Conservation (phyloP, 2,888 invertebrate genomes). For the Malacosoma neustria region DNA sequence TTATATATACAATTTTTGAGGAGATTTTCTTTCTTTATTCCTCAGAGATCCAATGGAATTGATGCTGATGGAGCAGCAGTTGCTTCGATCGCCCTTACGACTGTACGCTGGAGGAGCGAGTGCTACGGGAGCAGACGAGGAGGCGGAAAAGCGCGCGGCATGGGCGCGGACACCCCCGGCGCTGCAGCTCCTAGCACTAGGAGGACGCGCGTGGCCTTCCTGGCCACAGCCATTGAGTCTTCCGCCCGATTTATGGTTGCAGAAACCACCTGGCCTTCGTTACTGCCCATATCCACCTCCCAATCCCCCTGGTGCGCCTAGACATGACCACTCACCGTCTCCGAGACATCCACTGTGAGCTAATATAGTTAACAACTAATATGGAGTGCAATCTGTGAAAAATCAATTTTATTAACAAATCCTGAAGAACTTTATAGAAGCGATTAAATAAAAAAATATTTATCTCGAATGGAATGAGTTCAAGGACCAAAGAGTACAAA, state of each 20-base stretch:
- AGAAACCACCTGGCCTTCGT: conserved; percentile 82
- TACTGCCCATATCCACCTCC: conserved; percentile 78
- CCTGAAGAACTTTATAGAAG: too few species aligned
- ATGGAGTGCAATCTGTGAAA: conserved; percentile 7
- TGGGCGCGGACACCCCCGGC: conserved; percentile 69
- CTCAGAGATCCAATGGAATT: conserved; percentile 87
- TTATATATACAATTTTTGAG: too few species aligned
- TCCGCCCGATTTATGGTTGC: conserved; percentile 94
- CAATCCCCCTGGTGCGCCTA: conserved; percentile 34
- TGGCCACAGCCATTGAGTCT: conserved; percentile 89
- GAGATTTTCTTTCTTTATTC: too few species aligned
- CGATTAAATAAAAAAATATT: too few species aligned
- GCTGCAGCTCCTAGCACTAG: conserved; percentile 63
- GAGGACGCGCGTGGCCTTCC: conserved; percentile 88
- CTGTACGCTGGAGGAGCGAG: conserved; percentile 78
- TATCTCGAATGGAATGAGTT: too few species aligned
- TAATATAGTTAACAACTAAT: too few species aligned
- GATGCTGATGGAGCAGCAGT: conserved; percentile 85
- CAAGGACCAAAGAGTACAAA: too few species aligned
- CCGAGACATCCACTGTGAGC: conserved; percentile 61
- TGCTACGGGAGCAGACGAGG: conserved; percentile 70
- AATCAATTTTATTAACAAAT: too few species aligned
- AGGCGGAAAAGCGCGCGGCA: conserved; percentile 73
- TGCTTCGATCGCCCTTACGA: conserved; percentile 78
- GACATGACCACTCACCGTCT: conserved; percentile 47